Base-by-base conservation (phyloP, 2,888 invertebrate genomes). In the Drosophila yooni region DNA sequence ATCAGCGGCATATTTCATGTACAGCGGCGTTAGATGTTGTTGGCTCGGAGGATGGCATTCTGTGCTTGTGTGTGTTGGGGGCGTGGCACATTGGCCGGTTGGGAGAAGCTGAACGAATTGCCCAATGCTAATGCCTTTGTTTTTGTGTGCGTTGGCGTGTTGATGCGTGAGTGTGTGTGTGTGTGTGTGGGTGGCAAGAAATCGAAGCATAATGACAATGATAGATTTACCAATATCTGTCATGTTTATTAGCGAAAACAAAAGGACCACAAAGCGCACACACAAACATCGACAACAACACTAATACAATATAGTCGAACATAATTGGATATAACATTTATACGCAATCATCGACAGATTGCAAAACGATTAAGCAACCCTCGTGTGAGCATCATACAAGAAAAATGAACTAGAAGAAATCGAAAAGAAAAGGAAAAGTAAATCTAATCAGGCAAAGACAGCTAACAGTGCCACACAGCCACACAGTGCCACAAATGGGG, bases 121-220 rank as follows among this genome's bases (percentile, higher is more conserved):
- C 66, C 76, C 89, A 83, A 89, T 87, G 89, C 87, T 90, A 90
- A 88, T 88, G 90, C 75, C 21, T 46, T 59, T 71, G 43, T 11
- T 18, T 25, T 38, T 52, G 15, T 51, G 15, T 63, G 33, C 38
- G 38, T n/a, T n/a, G n/a, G n/a, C n/a, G n/a, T n/a, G n/a, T n/a
- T n/a, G n/a, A n/a, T n/a, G n/a, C n/a, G n/a, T n/a, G n/a, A n/a
- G n/a, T n/a, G n/a, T n/a, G n/a, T n/a, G n/a, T 56, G 56, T 59
- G 51, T 50, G 59, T 73, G 64, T 11, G 50, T 59, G 51, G 27
- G 48, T 50, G 40, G 61, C 67, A 80, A 80, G 89, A 92, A 92
- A 93, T 93, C 92, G 91, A 92, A 92, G 87, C 91, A 92, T 92
- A 92, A 93, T 93, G 92, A 93, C 92, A 93, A 92, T 92, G 92